Percentiles rank a stretch among this genome's conserved stretches.
Evolutionary conservation across 1,140 invertebrate genomes (phyloP).

Genomic region (Lasioglossum baleicum): DNA sequence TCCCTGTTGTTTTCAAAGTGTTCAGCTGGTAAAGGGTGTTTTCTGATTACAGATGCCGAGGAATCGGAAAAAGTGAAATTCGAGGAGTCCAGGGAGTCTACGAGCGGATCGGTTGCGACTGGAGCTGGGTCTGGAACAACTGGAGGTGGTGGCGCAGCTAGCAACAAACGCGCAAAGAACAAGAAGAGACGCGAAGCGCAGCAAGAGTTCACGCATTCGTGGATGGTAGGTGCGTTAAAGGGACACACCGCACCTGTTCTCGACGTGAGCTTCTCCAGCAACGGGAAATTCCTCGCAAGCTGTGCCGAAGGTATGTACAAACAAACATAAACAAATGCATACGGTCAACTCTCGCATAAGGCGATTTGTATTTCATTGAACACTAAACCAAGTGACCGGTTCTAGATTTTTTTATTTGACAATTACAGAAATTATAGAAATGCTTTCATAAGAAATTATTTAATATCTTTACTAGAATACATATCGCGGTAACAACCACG

Average conservation of each 20-base stretch:
- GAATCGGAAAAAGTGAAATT: slow-evolving; percentile 33
- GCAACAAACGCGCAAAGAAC: slow-evolving; percentile 67
- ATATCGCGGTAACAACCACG: too few relatives aligned
- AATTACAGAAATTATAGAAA: too few relatives aligned
- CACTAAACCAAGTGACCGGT: too few relatives aligned
- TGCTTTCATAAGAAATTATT: too few relatives aligned
- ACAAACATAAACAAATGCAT: neutral
- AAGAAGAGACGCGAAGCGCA: slow-evolving; percentile 74
- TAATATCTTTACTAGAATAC: too few relatives aligned
- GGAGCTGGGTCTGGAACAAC: neutral
- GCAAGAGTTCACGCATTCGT: slow-evolving; percentile 84
- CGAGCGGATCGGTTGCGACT: neutral
- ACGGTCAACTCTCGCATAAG: too few relatives aligned
- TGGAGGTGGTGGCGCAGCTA: neutral
- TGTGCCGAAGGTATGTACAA: slow-evolving; percentile 89
- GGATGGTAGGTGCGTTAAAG: slow-evolving; percentile 88
- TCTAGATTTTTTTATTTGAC: too few relatives aligned
- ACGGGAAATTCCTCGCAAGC: slow-evolving; percentile 91
- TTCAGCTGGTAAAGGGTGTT: neutral
- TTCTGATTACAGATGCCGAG: slow-evolving; percentile 13
- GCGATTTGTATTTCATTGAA: too few relatives aligned
- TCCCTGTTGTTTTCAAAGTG: too few relatives aligned
- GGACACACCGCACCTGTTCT: slow-evolving; percentile 87
- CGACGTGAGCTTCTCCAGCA: slow-evolving; percentile 89
- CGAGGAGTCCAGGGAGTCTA: neutral